Evolutionary conservation across 2,797 vertebrate genomes (phyloP).

Genomic region (Labroides dimidiatus): DNA sequence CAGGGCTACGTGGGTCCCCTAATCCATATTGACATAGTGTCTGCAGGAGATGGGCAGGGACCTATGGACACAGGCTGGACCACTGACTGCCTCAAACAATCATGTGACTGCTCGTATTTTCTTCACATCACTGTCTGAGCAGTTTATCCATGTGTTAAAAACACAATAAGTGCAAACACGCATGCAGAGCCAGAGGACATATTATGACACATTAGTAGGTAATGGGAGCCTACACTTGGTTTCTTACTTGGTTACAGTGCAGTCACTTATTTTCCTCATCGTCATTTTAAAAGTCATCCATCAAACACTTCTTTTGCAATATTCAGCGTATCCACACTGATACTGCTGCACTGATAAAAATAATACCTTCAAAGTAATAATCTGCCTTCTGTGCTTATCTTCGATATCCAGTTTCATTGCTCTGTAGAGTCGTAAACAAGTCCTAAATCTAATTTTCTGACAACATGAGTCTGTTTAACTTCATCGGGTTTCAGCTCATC

Average conservation of each 20-base stretch:
- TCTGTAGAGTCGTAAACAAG: conserved; percentile 33
- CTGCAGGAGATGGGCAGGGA: conserved; percentile 61
- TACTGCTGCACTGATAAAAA: no score
- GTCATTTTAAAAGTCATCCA: not conserved
- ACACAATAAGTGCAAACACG: conserved; percentile 42
- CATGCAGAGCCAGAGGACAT: conserved; percentile 52
- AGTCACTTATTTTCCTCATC: not conserved
- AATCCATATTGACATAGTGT: conserved; percentile 88
- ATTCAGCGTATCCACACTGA: not conserved
- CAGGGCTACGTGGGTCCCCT: conserved; percentile 80
- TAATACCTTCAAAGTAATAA: not conserved
- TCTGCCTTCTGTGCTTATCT: conserved; percentile 15
- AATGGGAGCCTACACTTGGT: conserved; percentile 18
- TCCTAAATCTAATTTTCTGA: not conserved
- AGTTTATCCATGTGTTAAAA: conserved; percentile 70
- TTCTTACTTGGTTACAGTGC: conserved; percentile 9
- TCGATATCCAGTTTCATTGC: conserved; percentile 20
- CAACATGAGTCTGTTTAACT: conserved; percentile 53
- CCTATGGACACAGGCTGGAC: conserved; percentile 19
- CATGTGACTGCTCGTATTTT: conserved; percentile 18
- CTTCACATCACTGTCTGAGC: conserved; percentile 26
- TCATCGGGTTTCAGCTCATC: conserved; percentile 49
- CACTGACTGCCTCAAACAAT: conserved; percentile 23
- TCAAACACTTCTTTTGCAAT: no score
- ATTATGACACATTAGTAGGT: conserved; percentile 47